Conservation (phyloP, 2,888 invertebrate species). For the Theretra japonica region DNA sequence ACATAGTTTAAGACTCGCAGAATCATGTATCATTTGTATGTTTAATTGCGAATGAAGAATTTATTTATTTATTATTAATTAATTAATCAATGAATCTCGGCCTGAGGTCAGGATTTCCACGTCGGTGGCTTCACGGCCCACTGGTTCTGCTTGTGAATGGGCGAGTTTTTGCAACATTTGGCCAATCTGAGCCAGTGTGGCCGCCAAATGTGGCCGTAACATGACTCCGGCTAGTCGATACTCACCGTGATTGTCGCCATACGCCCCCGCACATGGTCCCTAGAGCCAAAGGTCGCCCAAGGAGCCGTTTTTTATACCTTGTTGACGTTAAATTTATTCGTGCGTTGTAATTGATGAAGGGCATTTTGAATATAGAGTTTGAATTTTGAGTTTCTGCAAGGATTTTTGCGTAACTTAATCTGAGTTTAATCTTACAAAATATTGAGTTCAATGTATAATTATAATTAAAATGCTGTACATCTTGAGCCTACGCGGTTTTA, state of each 20-base stretch:
- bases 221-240: constrained; percentile 59
- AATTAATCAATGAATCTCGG: constrained; percentile 50
- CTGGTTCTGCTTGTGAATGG: constrained; percentile 63
- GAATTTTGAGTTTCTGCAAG: neutral
- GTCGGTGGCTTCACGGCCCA: constrained; percentile 58
- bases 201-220: constrained; percentile 76
- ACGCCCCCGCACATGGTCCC: constrained; percentile 67
- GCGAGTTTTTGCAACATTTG: constrained; percentile 70
- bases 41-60: too few relatives aligned
- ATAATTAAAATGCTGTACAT: too few relatives aligned
- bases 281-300: constrained; percentile 72
- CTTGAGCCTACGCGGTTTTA: too few relatives aligned
- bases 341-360: constrained; percentile 31
- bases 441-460: too few relatives aligned
- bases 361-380: neutral
- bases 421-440: too few relatives aligned
- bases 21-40: too few relatives aligned
- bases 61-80: too few relatives aligned
- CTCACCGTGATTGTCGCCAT: constrained; percentile 75
- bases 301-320: constrained; percentile 73
- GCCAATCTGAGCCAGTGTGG: constrained; percentile 65
- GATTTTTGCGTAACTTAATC: too few relatives aligned
- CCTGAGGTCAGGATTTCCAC: constrained; percentile 50
- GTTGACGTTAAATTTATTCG: constrained; percentile 56
- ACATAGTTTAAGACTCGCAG: too few relatives aligned